These are phyloP conservation scores for Anthopleura xanthogrammica DNA, from an alignment of 92 coral and sea anemone genomes.

Conservation along the genomic window DNA sequence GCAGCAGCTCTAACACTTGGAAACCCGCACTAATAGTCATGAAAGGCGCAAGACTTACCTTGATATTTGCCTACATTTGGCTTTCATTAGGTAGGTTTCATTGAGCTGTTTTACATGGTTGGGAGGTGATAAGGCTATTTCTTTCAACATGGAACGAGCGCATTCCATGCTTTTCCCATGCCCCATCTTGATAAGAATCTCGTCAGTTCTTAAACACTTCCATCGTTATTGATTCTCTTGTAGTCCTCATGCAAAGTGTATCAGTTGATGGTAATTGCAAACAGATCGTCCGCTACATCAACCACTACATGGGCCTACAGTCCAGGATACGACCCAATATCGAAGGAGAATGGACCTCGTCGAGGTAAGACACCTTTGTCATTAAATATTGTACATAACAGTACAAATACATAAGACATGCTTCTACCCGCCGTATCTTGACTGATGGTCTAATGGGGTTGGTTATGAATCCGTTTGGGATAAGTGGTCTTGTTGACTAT, in stretches of 20 bases:
- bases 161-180: slow-evolving; percentile 5
- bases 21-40: slow-evolving; percentile 14
- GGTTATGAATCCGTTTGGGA: neutral
- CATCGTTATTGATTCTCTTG: slow-evolving; percentile 14
- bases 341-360: slow-evolving; percentile 75
- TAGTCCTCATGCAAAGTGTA: slow-evolving; percentile 36
- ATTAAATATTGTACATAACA: neutral
- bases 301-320: slow-evolving; percentile 59
- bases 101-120: neutral
- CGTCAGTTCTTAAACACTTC: neutral
- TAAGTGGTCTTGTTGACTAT: slow-evolving; percentile 15
- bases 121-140: slow-evolving; percentile 6
- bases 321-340: slow-evolving; percentile 47
- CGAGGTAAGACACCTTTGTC: slow-evolving; percentile 42
- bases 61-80: slow-evolving; percentile 33
- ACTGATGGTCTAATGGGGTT: neutral
- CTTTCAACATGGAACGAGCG: neutral
- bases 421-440: slow-evolving; percentile 5
- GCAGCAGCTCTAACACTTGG: neutral
- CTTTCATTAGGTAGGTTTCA: slow-evolving; percentile 48
- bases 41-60: slow-evolving; percentile 21
- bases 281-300: slow-evolving; percentile 46
- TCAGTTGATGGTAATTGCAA: slow-evolving; percentile 58
- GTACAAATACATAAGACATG: neutral
- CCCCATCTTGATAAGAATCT: slow-evolving; percentile 28